These are phyloP conservation scores for Ophioninae sp. DNA, from an alignment of 2,888 invertebrate species.

Conservation along the genomic window DNA sequence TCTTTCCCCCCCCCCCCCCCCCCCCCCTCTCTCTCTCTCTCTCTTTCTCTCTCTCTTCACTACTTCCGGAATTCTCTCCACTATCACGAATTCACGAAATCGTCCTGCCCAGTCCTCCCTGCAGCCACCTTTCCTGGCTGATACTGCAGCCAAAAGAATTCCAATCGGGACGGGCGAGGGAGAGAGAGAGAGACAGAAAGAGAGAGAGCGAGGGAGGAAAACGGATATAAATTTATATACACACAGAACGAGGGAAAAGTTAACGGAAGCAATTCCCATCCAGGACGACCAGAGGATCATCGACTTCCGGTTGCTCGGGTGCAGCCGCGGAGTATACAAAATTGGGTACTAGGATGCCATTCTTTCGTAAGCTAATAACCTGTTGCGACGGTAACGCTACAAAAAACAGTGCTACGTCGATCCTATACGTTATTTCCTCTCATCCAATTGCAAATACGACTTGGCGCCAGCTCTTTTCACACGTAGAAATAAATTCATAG, in stretches of 20 bases:
- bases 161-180: slow-evolving; percentile 45
- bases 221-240: background rate
- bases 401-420: background rate
- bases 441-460: background rate
- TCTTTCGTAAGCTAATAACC: slow-evolving; percentile 18
- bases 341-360: background rate
- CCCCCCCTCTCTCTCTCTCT: background rate
- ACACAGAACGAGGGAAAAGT: slow-evolving; percentile 9
- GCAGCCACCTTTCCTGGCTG: slow-evolving; percentile 20
- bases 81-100: slow-evolving; percentile 43
- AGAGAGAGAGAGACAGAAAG: slow-evolving; percentile 13
- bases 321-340: background rate
- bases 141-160: slow-evolving; percentile 57
- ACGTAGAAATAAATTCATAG: too few species aligned
- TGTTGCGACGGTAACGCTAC: slow-evolving; percentile 28
- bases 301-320: slow-evolving; percentile 32
- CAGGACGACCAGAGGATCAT: background rate
- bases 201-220: slow-evolving; percentile 22
- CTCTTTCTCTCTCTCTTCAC: slow-evolving; percentile 11
- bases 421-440: background rate
- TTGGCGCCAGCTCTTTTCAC: too few species aligned
- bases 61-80: slow-evolving; percentile 54
- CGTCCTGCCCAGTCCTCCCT: slow-evolving; percentile 10
- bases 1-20: background rate
- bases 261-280: slow-evolving; percentile 1